phyloP scores from a whole-genome alignment of 2,888 invertebrate species.

The Empis livida region DNA sequence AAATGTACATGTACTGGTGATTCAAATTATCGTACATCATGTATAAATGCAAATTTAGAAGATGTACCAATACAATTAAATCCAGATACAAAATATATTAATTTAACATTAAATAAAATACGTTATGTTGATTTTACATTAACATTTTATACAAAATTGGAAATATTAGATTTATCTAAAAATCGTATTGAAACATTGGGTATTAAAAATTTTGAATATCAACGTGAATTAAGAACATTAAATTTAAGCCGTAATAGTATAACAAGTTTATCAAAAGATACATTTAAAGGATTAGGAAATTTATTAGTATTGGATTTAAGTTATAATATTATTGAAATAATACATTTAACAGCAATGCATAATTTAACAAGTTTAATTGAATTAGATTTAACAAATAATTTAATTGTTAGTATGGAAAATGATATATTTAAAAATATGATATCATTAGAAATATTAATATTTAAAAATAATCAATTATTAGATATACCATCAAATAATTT shows the following conservation, averaged over 20 bases:
- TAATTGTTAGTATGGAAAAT: constrained; percentile 56
- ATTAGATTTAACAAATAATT: constrained; percentile 64
- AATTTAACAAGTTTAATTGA: constrained; percentile 61
- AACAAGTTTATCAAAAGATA: constrained; percentile 56
- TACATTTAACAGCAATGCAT: constrained; percentile 63
- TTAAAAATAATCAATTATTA: constrained; percentile 66
- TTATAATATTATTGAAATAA: constrained; percentile 59
- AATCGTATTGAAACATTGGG: constrained; percentile 72
- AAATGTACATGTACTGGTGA: constrained; percentile 62
- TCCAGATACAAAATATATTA: constrained; percentile 71
- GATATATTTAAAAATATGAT: constrained; percentile 56
- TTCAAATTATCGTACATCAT: constrained; percentile 57
- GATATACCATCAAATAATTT: constrained; percentile 62
- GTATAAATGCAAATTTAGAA: constrained; percentile 65
- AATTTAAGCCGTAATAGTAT: constrained; percentile 68
- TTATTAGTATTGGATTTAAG: constrained; percentile 59
- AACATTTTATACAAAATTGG: constrained; percentile 65
- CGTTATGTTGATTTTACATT: constrained; percentile 64
- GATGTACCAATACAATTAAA: constrained; percentile 81
- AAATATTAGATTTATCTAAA: constrained; percentile 66
- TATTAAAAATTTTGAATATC: constrained; percentile 67
- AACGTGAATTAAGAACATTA: constrained; percentile 56
- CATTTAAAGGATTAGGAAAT: constrained; percentile 58
- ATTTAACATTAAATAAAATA: constrained; percentile 73
- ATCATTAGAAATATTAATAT: constrained; percentile 55